Percentiles rank a stretch among this genome's conserved stretches.
Conservation (phyloP, 2,113 vertebrate genomes). For the Podiceps cristatus region DNA sequence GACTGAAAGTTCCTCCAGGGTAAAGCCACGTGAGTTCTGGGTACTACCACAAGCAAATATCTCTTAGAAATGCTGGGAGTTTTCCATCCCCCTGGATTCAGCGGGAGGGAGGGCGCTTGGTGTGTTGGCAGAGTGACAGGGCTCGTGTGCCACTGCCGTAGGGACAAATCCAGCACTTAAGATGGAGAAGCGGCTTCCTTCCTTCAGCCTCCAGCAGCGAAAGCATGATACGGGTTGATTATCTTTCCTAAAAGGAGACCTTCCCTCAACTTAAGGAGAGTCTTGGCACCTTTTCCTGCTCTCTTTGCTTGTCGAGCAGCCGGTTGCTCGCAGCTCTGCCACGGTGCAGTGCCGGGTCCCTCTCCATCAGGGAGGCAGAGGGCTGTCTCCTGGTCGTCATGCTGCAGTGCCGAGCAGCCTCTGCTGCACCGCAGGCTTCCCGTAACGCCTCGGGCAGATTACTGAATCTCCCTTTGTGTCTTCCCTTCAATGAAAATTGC, state of each 20-base stretch:
- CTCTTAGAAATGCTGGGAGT: neutral
- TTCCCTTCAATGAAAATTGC: neutral
- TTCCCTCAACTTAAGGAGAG: neutral
- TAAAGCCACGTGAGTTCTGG: neutral
- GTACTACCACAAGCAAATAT: neutral
- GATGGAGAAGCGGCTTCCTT: neutral
- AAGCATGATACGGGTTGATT: accelerated
- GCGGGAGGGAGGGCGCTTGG: neutral
- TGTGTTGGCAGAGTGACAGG: neutral
- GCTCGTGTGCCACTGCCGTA: accelerated
- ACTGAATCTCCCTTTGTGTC: neutral
- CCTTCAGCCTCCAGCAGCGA: neutral
- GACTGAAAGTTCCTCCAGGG: neutral
- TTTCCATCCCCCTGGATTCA: neutral
- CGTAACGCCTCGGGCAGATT: accelerated
- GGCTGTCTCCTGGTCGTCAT: neutral
- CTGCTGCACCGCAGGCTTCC: neutral
- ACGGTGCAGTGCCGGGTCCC: accelerated
- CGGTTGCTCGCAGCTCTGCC: neutral
- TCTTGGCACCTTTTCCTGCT: neutral
- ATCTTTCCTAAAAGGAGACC: neutral
- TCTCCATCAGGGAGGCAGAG: neutral
- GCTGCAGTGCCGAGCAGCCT: accelerated
- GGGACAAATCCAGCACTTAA: neutral
- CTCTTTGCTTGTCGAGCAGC: neutral